A percentile compares a stretch with the other conserved stretches of the same genome.
Evolutionary conservation across 2,113 vertebrate genomes (phyloP).

Genomic region (Ramphastos sulfuratus): DNA sequence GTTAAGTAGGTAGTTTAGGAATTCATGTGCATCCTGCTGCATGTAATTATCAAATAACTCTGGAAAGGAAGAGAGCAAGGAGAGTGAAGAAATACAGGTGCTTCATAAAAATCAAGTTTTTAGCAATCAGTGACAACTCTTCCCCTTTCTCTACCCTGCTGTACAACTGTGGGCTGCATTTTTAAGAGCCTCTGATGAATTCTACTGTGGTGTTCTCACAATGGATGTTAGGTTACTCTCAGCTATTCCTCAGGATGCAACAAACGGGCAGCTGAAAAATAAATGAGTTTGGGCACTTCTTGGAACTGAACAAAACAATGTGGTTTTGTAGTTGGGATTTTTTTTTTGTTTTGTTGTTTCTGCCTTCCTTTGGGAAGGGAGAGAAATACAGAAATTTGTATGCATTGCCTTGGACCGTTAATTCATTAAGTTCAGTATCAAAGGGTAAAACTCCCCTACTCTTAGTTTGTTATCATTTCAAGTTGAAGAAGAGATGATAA

Average conservation of each 20-base stretch:
- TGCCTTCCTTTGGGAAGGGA: not conserved
- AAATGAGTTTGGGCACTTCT: not conserved
- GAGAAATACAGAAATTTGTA: not conserved
- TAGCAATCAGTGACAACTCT: not conserved
- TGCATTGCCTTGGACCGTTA: not conserved
- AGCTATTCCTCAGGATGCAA: not conserved
- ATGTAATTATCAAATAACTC: conserved; percentile 95
- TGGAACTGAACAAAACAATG: not conserved
- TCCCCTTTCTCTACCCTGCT: not conserved
- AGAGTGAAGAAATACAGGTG: not conserved
- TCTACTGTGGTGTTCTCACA: not conserved
- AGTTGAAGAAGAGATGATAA: not conserved
- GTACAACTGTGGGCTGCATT: not conserved
- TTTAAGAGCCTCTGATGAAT: not conserved
- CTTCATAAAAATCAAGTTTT: not conserved
- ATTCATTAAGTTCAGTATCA: not conserved
- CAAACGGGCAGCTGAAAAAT: not conserved
- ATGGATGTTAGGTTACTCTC: not conserved
- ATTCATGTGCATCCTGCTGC: conserved; percentile 94
- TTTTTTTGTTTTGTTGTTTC: too few species aligned
- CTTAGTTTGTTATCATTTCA: not conserved
- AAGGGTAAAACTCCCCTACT: not conserved
- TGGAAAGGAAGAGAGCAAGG: conserved; percentile 51
- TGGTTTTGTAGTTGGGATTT: not conserved
- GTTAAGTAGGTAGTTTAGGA: conserved; percentile 94